Conservation (phyloP, 2,797 vertebrate genomes). For the Sebastes glaucus region DNA sequence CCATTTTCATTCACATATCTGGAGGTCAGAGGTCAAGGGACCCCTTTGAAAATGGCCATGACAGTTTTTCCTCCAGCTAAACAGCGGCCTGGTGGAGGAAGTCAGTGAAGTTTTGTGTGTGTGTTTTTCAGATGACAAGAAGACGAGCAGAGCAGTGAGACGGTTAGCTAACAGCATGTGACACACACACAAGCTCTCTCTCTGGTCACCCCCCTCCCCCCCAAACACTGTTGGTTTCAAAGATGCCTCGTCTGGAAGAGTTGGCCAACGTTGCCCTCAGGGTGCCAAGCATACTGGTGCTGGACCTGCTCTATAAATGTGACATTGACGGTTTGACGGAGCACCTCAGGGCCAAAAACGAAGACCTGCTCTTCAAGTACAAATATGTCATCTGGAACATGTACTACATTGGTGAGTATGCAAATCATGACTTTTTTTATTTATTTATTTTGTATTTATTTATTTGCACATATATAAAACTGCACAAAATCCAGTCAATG, state of each 20-base stretch:
- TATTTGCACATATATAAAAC: too few relatives aligned
- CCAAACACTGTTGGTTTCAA: not conserved
- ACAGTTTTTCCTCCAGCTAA: too few relatives aligned
- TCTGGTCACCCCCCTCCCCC: not conserved
- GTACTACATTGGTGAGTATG: constrained; percentile 83
- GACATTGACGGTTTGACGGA: constrained; percentile 84
- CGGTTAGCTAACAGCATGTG: constrained; percentile 53
- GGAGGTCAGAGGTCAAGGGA: too few relatives aligned
- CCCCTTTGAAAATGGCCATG: too few relatives aligned
- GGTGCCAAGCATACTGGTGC: constrained; percentile 85
- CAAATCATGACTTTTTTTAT: too few relatives aligned
- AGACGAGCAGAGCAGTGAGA: constrained; percentile 6
- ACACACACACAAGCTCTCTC: constrained; percentile 46
- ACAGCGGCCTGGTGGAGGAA: too few relatives aligned
- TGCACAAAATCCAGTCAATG: too few relatives aligned
- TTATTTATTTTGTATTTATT: too few relatives aligned
- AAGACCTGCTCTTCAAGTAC: constrained; percentile 83
- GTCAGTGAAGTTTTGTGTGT: not conserved
- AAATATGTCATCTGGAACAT: constrained; percentile 86
- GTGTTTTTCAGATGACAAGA: constrained; percentile 65
- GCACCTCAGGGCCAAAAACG: constrained; percentile 82
- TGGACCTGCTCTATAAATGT: constrained; percentile 89
- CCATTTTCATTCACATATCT: too few relatives aligned
- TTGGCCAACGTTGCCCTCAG: constrained; percentile 87
- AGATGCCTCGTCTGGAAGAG: constrained; percentile 85